Evolutionary conservation across 2,797 vertebrate genomes (phyloP).

Genomic region (Phrynocephalus forsythii): DNA sequence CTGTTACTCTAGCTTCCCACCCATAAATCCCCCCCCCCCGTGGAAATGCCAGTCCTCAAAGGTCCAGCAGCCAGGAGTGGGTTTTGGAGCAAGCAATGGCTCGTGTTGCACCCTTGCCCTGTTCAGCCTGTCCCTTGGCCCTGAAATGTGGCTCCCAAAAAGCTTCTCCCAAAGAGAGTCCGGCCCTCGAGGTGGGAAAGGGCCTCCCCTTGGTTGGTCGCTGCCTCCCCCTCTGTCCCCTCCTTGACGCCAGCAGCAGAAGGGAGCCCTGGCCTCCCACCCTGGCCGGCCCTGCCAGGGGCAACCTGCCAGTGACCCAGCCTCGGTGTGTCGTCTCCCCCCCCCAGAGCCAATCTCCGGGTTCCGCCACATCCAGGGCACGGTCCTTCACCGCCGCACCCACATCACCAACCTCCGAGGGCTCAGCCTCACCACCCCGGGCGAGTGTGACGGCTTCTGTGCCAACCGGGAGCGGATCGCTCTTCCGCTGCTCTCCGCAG

Average conservation of each 20-base stretch:
- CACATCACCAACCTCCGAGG: conserved; percentile 93
- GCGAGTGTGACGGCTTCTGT: conserved; percentile 92
- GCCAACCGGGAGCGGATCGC: conserved; percentile 85
- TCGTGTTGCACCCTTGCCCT: too few species aligned
- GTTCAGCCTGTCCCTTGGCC: too few species aligned
- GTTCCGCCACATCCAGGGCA: conserved; percentile 90
- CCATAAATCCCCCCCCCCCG: too few species aligned
- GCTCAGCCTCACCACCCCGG: conserved; percentile 93
- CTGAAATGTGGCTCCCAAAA: too few species aligned
- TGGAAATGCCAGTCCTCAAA: too few species aligned
- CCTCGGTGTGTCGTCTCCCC: not conserved
- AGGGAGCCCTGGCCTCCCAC: too few species aligned
- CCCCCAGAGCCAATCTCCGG: conserved; percentile 89
- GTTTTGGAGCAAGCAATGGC: too few species aligned
- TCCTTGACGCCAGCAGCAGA: too few species aligned
- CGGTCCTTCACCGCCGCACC: conserved; percentile 86
- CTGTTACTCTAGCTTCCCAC: too few species aligned
- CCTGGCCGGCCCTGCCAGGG: not conserved
- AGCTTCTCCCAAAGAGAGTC: too few species aligned
- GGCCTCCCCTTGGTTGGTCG: not conserved
- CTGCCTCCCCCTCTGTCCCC: not conserved
- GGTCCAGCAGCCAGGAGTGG: too few species aligned
- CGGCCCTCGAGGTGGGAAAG: not conserved
- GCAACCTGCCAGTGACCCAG: not conserved
- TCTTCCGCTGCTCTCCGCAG: conserved; percentile 88